A percentile compares a stretch with the other conserved stretches of the same genome.
phyloP scores from a whole-genome alignment of 2,113 vertebrate genomes.

The Eolophus roseicapilla region DNA sequence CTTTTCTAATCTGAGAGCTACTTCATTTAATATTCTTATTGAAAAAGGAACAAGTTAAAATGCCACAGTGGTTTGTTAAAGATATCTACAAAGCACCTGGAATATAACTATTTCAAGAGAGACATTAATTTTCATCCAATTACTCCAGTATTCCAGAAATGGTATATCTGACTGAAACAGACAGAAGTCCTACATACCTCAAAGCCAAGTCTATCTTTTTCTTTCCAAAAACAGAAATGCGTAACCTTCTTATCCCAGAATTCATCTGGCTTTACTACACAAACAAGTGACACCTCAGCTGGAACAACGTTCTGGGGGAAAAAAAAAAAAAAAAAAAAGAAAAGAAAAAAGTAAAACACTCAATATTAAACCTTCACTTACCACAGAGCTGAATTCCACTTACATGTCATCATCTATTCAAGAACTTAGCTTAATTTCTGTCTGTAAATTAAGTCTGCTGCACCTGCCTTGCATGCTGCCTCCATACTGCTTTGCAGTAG shows the following conservation, averaged over 20 bases:
- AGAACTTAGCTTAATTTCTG: not conserved
- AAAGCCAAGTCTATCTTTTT: conserved; percentile 97
- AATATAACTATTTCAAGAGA: not conserved
- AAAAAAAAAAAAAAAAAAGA: conserved; percentile 26
- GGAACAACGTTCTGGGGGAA: conserved; percentile 93
- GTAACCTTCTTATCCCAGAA: conserved; percentile 99
- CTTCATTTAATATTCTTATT: not conserved
- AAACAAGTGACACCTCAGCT: conserved; percentile 96
- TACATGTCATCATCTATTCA: not conserved
- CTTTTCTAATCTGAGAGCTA: not conserved
- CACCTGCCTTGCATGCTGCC: not conserved
- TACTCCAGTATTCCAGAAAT: not conserved
- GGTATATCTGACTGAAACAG: not conserved
- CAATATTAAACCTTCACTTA: not conserved
- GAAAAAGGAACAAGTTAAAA: not conserved
- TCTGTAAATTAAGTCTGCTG: not conserved
- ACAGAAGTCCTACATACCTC: conserved; percentile 80
- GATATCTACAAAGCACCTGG: not conserved
- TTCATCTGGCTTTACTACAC: conserved; percentile 98
- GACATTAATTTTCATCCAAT: not conserved
- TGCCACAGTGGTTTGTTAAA: not conserved
- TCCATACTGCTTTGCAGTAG: not conserved
- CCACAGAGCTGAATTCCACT: not conserved
- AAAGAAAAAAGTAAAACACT: not conserved
- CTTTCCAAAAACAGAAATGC: conserved; percentile 99